Base-by-base conservation (phyloP, 2,888 invertebrate species). In the Nomada ruficornis region DNA sequence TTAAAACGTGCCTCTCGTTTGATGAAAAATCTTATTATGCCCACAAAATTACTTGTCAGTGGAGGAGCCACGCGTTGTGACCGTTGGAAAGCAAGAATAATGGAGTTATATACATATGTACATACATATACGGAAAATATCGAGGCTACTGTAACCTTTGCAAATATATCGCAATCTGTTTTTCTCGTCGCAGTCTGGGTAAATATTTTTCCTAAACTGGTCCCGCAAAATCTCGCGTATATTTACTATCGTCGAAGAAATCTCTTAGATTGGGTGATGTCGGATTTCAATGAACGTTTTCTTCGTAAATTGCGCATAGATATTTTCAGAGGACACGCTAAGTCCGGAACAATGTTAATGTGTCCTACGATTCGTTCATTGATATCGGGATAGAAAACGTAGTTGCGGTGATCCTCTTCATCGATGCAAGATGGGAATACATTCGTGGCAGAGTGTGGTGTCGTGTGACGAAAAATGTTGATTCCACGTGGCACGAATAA, bases 151-250 rank as follows among this genome's bases (percentile, higher is more conserved):
- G 15, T n/a, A 73, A 68, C 26, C 57, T 69, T 47, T 67, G 9
- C 29, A 47, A 47, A 36, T 23, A 36, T 60, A 55, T 50, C 23
- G 50, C 47, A 18, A 54, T 10, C 2, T 15, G 23, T 47, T 67
- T 42, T n/a, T 44, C 44, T n/a, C 44, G 20, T 59, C 23, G 54
- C 50, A 47, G 55, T 42, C 50, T 62, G 36, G 47, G 55, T 68
- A 78, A 78, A 78, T 74, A 68, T 74, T 74, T 78, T 63, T 55
- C 55, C 13, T n/a, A 4, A 23, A n/a, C 26, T 47, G 20, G 50
- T 3, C 7, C 11, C n/a, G 29, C 3, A 55, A 44, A 52, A 47
- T 3, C 26, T 55, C 4, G 15, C 36, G 7, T 36, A 5, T 36
- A 36, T 29, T 15, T 15, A 65, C 23, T 60, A 67, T 36, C 18